Base-by-base conservation (phyloP, 2,888 invertebrate genomes). In the Ceraclea dissimilis region DNA sequence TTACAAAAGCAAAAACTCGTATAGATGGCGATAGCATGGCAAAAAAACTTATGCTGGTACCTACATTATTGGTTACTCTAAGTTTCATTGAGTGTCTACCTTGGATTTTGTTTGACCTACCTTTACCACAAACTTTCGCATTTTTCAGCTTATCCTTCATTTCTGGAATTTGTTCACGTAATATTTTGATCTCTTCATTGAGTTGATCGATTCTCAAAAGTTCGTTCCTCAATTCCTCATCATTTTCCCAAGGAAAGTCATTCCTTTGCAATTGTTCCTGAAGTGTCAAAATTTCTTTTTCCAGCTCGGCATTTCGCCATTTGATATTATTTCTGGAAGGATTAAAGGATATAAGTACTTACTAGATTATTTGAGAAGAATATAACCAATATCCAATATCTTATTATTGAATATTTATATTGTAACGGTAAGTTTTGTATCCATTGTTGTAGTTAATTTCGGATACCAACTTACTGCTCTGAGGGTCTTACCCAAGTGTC, bases 231-330 rank as follows among this genome's bases (percentile, higher is more conserved):
- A 78, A 65, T 8, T 75, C 74, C 1, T 70, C 69, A 48, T 78
- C 78, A n/a, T 63, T 63, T 26, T 75, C 73, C 76, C 76, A 76
- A 0, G 67, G 62, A 63, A 73, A 75, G 39, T 78, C 76, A 39
- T 64, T 64, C 59, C 70, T 71, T 13, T 74, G 73, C 13, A 78
- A 64, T 55, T 77, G 75, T 22, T 78, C 77, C 63, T 78, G 76
- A 50, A 75, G 67, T 5, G 67, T 66, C 43, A 71, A 68, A 49
- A 78, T 75, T 63, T 75, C 73, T 63, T 75, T 77, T 63, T 78
- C 76, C 20, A 76, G 57, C 60, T 76, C 77, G 1, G 71, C 70
- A 61, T 78, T 78, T 59, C 77, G 76, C 75, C 75, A 76, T 51
- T 72, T 69, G 53, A 76, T 75, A 43, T 75, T 66, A 51, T 78